Evolutionary conservation across 23 tunicate genomes (phyloP), one percentile per base, ranked within the genome.

Genomic region (Halocynthia roretzi): DNA sequence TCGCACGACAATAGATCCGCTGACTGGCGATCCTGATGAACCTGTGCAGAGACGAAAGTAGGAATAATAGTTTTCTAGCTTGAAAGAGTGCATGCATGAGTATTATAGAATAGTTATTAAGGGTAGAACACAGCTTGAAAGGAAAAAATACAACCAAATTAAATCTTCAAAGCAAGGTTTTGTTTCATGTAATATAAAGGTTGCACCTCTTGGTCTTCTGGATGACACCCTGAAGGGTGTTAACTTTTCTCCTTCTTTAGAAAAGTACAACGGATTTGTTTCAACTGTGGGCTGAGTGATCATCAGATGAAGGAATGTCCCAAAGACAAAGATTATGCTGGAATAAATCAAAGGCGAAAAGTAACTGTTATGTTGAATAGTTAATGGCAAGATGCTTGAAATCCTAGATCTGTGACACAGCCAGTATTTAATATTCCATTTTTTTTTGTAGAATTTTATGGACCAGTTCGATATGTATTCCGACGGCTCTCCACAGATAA

Each of bases 241-340:
- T 60, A 4, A 60, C 2, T 15, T 60, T 2, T 60, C 17, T 12
- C 57, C 2, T 18, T 5, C 17, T 51, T 15, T 15, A 62, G 71
- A 17, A 80, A 62, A 56, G 17, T 53, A 10, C 81, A 88, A 14
- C 77, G 89, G 5, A 62, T 70, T 49, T 92, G 98, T 70, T 92
- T 83, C 71, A 92, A 92, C 75, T 92, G 98, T 75, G 98, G 93
- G 6, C 17, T 52, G 73, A 75, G 44, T 17, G 92, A 92, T 79
- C 98, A 92, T 68, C 92, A 92, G 75, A 65, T 92, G 51, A 92
- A 92, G 60, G 92, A 92, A 31, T 92, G 98, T 54, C 89, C 87
- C 6, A 62, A 82, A 22, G 83, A 86, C 1, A 66, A 74, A 63
- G 77, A 92, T 64, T 65, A 31, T 49, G 51, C 74, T 68, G 69